phyloP scores from a whole-genome alignment of 2,113 vertebrate genomes.

The Ptychochromis oligacanthus region DNA sequence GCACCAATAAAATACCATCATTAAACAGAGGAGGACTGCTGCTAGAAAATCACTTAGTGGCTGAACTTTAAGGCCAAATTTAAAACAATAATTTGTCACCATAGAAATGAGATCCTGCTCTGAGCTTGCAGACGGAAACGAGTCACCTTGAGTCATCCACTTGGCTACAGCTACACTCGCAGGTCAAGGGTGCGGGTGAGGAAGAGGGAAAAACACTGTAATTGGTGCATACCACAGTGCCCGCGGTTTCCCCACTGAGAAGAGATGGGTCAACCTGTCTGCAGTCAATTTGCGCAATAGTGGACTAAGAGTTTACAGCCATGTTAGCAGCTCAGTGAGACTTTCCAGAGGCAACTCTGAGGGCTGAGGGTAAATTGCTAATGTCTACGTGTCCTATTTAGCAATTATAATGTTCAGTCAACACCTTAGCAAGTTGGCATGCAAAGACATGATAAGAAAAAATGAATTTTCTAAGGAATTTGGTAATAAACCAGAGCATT shows the following conservation, averaged over 20 bases:
- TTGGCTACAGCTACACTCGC: conserved; percentile 19
- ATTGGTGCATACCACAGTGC: conserved; percentile 48
- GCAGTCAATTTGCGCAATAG: conserved; percentile 11
- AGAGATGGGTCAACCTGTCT: conserved; percentile 33
- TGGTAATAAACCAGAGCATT: neutral
- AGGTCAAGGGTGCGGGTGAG: conserved; percentile 32
- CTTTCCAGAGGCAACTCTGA: neutral
- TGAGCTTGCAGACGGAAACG: neutral
- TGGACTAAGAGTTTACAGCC: neutral
- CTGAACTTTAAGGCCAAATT: conserved; percentile 28
- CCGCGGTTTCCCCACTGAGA: conserved; percentile 12
- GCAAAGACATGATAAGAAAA: neutral
- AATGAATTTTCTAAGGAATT: neutral
- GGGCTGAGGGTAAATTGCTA: neutral
- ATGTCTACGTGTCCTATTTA: neutral
- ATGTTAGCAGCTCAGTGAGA: neutral
- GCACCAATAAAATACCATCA: conserved; percentile 8
- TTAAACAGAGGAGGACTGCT: neutral
- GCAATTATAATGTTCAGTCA: neutral
- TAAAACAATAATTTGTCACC: conserved; percentile 35
- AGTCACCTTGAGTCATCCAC: conserved; percentile 58
- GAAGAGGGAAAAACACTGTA: conserved; percentile 37
- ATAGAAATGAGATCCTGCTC: neutral
- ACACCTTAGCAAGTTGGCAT: neutral
- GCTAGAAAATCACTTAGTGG: conserved; percentile 1